Evolutionary conservation across 1,140 invertebrate species (phyloP).

Genomic region (Pseudomyrmex concolor): DNA sequence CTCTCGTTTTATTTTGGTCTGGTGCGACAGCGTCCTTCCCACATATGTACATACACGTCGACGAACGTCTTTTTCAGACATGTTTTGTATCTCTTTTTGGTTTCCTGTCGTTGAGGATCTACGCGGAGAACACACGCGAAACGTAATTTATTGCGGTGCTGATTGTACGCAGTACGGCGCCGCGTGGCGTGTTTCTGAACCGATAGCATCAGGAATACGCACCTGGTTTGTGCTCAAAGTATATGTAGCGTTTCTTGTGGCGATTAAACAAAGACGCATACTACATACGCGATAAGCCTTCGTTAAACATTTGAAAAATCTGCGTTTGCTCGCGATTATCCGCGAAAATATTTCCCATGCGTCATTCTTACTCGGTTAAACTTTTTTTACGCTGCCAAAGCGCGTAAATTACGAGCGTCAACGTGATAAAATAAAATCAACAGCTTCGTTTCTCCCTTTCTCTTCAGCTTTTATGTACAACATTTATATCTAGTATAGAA

Average conservation of each 20-base stretch:
- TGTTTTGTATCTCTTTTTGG: slow-evolving; percentile 28
- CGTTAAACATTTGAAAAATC: slow-evolving; percentile 66
- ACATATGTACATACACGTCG: slow-evolving; percentile 33
- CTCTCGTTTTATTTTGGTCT: not conserved
- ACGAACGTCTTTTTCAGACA: slow-evolving; percentile 15
- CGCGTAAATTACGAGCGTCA: slow-evolving; percentile 1
- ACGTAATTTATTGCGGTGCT: slow-evolving; percentile 72
- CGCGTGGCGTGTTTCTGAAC: slow-evolving; percentile 69
- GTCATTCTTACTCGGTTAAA: slow-evolving; percentile 8
- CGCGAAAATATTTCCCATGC: slow-evolving; percentile 44
- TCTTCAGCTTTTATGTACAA: not conserved
- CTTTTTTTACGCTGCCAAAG: not conserved
- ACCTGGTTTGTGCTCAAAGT: slow-evolving; percentile 64
- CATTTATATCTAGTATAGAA: too few relatives aligned
- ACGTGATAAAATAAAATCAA: not conserved
- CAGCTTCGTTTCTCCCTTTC: not conserved
- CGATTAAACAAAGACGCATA: slow-evolving; percentile 71
- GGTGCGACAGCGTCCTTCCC: slow-evolving; percentile 7
- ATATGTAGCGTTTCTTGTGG: slow-evolving; percentile 54
- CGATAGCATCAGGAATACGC: slow-evolving; percentile 72
- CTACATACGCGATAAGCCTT: slow-evolving; percentile 62
- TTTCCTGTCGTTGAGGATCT: slow-evolving; percentile 68
- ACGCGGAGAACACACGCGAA: slow-evolving; percentile 65
- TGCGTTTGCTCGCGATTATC: slow-evolving; percentile 59
- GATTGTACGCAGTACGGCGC: slow-evolving; percentile 73